Conservation (phyloP, 2,888 invertebrate species). For the Coenonympha glycerion region DNA sequence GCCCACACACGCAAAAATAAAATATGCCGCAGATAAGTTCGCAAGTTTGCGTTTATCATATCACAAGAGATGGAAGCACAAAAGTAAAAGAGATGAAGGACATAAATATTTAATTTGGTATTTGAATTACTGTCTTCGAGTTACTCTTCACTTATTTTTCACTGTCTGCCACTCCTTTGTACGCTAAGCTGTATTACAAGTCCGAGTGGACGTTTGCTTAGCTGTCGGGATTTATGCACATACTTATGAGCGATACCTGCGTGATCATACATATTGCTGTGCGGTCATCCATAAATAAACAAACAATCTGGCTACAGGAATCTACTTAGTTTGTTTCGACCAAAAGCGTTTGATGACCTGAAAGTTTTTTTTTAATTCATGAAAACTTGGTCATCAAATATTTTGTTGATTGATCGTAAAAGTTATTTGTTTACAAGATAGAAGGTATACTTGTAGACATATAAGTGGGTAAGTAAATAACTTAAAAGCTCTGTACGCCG, state of each 20-base stretch:
- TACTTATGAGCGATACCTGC: slow-evolving; percentile 31
- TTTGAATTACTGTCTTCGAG: slow-evolving; percentile 48
- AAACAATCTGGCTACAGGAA: too few species aligned
- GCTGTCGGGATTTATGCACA: slow-evolving; percentile 36
- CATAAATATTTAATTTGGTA: slow-evolving; percentile 55
- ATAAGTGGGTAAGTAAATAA: too few species aligned
- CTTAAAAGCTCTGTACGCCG: too few species aligned
- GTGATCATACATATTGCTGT: slow-evolving; percentile 13
- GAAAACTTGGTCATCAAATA: too few species aligned
- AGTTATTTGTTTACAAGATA: too few species aligned
- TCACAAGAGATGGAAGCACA: slow-evolving; percentile 39
- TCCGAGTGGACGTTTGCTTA: slow-evolving; percentile 34
- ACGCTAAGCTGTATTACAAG: slow-evolving; percentile 36
- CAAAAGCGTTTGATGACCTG: too few species aligned
- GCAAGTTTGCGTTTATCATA: slow-evolving; percentile 35
- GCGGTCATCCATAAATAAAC: slow-evolving; percentile 10
- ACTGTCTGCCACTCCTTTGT: slow-evolving; percentile 48
- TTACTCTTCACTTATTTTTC: slow-evolving; percentile 53
- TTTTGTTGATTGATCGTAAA: too few species aligned
- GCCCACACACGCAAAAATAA: slow-evolving; percentile 25
- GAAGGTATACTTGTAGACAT: too few species aligned
- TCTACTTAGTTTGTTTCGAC: too few species aligned
- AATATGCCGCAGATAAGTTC: slow-evolving; percentile 23
- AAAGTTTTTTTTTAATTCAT: too few species aligned
- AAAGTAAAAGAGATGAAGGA: slow-evolving; percentile 40